Evolutionary conservation across 1,140 invertebrate genomes (phyloP).

Genomic region (Lasaia peninsularis): DNA sequence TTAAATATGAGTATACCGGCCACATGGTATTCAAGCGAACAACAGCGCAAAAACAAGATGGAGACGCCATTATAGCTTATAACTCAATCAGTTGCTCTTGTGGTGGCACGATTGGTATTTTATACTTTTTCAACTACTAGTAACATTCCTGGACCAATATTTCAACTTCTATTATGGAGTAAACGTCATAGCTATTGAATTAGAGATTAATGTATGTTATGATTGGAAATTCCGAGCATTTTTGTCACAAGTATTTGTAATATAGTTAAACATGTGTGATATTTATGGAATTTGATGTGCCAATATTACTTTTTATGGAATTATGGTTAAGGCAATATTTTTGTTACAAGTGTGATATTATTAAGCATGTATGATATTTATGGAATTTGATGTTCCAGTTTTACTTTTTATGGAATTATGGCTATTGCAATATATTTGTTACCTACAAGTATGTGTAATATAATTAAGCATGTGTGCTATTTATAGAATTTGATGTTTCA

Average conservation of each 20-base stretch:
- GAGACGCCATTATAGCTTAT: constrained; percentile 71
- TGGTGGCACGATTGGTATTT: constrained; percentile 57
- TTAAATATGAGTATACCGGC: constrained; percentile 64
- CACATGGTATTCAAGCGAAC: constrained; percentile 67
- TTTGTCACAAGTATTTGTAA: constrained; percentile 14
- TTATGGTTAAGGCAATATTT: too few relatives aligned
- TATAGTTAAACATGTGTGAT: too few relatives aligned
- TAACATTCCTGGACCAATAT: constrained; percentile 51
- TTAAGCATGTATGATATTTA: too few relatives aligned
- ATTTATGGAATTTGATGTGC: too few relatives aligned
- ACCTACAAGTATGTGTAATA: too few relatives aligned
- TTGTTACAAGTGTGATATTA: too few relatives aligned
- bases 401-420: too few relatives aligned
- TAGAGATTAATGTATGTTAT: constrained; percentile 43
- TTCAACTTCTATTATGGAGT: constrained; percentile 41
- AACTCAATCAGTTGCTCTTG: constrained; percentile 64
- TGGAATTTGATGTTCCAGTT: too few relatives aligned
- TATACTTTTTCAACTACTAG: constrained; percentile 63
- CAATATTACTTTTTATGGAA: too few relatives aligned
- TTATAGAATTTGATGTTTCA: too few relatives aligned
- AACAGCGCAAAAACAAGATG: constrained; percentile 69
- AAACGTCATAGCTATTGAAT: constrained; percentile 40
- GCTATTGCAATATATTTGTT: too few relatives aligned
- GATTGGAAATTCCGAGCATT: constrained; percentile 51
- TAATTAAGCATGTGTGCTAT: too few relatives aligned